Evolutionary conservation across 2,113 vertebrate species (phyloP).

Genomic region (human): GRCh38 chr7:148686501-148687000

Average conservation of each 20-base stretch:
- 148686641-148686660: background rate
- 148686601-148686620: background rate
- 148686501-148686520: rapidly evolving
- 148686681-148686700: background rate
- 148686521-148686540: background rate
- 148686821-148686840: background rate
- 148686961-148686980: background rate
- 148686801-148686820: background rate
- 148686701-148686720: background rate
- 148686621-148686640: background rate
- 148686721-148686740: background rate
- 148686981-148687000: background rate
- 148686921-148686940: background rate
- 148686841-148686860: background rate
- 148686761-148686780: background rate
- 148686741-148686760: background rate
- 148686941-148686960: background rate
- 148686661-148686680: rapidly evolving
- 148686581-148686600: background rate
- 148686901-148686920: background rate
- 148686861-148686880: conserved; percentile 2
- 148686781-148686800: conserved; percentile 29
- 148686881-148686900: conserved; percentile 6
- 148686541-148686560: background rate
- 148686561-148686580: background rate